These are phyloP conservation scores for Clarias laeviceps DNA, from an alignment of 2,797 vertebrate species.

Conservation along the genomic window DNA sequence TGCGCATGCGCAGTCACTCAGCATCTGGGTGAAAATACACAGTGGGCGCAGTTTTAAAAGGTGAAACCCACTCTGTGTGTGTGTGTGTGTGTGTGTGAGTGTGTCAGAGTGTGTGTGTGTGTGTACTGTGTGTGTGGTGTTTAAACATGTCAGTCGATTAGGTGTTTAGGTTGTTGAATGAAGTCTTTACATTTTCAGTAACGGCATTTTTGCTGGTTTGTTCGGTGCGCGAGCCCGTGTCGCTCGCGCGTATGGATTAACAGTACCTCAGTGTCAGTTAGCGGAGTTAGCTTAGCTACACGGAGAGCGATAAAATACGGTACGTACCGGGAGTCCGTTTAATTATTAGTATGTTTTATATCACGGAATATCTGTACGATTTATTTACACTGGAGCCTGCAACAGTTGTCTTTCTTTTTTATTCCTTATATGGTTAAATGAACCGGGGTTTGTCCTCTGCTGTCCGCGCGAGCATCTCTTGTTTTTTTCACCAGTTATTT, in stretches of 20 bases:
- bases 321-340: background rate
- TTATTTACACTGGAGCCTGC: background rate
- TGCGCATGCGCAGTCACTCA: constrained; percentile 21
- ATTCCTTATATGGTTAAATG: background rate
- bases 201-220: background rate
- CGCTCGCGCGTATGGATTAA: constrained; percentile 9
- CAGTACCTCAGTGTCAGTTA: background rate
- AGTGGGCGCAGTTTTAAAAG: background rate
- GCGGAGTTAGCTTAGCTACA: background rate
- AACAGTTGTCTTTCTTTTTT: background rate
- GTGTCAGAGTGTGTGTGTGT: background rate
- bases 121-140: background rate
- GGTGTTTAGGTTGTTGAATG: background rate
- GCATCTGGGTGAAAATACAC: background rate
- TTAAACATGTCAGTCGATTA: background rate
- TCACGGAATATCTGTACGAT: background rate
- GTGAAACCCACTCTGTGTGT: background rate
- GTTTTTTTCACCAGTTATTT: background rate
- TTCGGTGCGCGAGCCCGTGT: background rate
- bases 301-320: background rate
- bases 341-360: background rate
- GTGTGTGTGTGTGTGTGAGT: background rate
- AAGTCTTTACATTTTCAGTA: too few relatives aligned
- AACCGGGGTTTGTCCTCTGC: background rate
- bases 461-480: background rate